These are phyloP conservation scores for Solea solea DNA, from an alignment of 2,113 vertebrate species.

Conservation along the genomic window DNA sequence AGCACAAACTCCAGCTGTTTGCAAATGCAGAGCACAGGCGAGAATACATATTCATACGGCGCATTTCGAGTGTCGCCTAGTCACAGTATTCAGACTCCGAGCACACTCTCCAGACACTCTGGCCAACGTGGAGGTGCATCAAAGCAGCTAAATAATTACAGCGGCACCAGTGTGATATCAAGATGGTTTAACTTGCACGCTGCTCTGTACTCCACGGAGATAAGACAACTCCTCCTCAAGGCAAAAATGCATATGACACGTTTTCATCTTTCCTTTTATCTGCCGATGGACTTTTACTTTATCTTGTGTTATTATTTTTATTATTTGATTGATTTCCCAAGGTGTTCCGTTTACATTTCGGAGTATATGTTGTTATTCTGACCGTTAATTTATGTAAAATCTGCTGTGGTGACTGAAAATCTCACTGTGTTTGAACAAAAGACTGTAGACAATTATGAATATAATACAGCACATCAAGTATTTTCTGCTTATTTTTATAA, in stretches of 20 bases:
- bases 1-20: constrained; percentile 53
- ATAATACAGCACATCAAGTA: neutral
- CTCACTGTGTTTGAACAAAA: constrained; percentile 8
- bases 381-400: constrained; percentile 2
- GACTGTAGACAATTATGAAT: neutral
- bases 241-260: constrained; percentile 41
- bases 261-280: constrained; percentile 44
- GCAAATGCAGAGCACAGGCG: constrained; percentile 56
- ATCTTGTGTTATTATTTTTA: neutral
- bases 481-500: neutral
- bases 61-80: constrained; percentile 67
- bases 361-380: neutral
- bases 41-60: constrained; percentile 69
- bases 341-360: constrained; percentile 4
- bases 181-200: constrained; percentile 44
- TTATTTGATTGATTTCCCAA: constrained; percentile 29
- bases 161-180: constrained; percentile 31
- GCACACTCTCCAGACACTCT: constrained; percentile 39
- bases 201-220: constrained; percentile 17
- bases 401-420: neutral
- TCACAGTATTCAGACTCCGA: constrained; percentile 53
- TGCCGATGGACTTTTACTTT: constrained; percentile 22
- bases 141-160: constrained; percentile 68
- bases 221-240: constrained; percentile 42
- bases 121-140: constrained; percentile 64